phyloP scores from a whole-genome alignment of 2,888 invertebrate species.

The Neoscelio sp. region DNA sequence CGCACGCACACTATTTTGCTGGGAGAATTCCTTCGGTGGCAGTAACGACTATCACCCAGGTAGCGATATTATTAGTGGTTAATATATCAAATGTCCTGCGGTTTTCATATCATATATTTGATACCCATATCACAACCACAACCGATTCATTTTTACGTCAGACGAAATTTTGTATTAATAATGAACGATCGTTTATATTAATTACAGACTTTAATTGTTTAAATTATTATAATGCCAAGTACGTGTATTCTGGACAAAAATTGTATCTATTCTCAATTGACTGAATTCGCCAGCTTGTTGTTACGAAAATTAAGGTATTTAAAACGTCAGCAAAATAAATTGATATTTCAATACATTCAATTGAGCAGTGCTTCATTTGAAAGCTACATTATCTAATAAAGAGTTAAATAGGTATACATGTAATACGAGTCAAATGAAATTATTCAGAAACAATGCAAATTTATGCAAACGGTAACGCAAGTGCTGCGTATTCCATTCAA shows the following conservation, averaged over 20 bases:
- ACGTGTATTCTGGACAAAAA: too few species aligned
- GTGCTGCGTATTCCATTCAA: slow-evolving; percentile 45
- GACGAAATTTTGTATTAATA: background rate
- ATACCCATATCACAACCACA: background rate
- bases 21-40: slow-evolving; percentile 1
- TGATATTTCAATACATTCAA: slow-evolving; percentile 24
- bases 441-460: slow-evolving; percentile 64
- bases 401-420: slow-evolving; percentile 54
- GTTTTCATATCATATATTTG: background rate
- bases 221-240: too few species aligned
- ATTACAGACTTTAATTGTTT: too few species aligned
- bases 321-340: slow-evolving; percentile 11
- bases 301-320: slow-evolving; percentile 1
- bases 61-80: slow-evolving; percentile 15
- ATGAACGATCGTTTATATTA: too few species aligned
- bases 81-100: slow-evolving; percentile 1
- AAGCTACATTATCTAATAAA: slow-evolving; percentile 51
- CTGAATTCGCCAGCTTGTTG: too few species aligned
- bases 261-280: too few species aligned
- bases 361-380: slow-evolving; percentile 34
- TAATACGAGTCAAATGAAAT: slow-evolving; percentile 55
- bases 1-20: slow-evolving; percentile 6
- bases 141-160: background rate
- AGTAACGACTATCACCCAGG: background rate
- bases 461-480: slow-evolving; percentile 56